Evolutionary conservation across 1,140 invertebrate species (phyloP).

Genomic region (Dufourea novaeangliae): DNA sequence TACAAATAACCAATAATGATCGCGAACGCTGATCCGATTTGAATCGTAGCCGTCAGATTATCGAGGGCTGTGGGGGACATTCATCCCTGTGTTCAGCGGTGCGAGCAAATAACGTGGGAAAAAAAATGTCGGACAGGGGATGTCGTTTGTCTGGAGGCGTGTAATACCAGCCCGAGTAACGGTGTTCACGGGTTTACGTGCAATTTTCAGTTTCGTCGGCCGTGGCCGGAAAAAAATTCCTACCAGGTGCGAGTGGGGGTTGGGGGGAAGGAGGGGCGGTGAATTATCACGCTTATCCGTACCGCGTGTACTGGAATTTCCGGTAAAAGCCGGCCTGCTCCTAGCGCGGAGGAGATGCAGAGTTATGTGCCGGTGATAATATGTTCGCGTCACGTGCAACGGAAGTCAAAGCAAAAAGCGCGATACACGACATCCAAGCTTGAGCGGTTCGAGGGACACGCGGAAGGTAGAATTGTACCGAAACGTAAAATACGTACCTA

Average conservation of each 20-base stretch:
- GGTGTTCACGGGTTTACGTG: conserved; percentile 47
- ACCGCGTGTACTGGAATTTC: conserved; percentile 42
- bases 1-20: neutral
- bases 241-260: too few species aligned
- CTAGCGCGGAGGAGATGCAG: conserved; percentile 19
- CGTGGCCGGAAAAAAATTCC: conserved; percentile 14
- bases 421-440: conserved; percentile 3
- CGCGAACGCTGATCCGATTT: neutral
- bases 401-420: conserved; percentile 46
- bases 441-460: neutral
- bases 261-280: too few species aligned
- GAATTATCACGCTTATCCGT: conserved; percentile 53
- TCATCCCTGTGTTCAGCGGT: neutral
- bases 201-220: conserved; percentile 47
- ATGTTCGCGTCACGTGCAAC: conserved; percentile 38
- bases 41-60: neutral
- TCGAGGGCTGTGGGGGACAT: neutral
- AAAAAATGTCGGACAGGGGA: neutral
- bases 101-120: conserved; percentile 1
- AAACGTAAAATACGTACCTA: too few species aligned
- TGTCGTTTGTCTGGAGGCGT: conserved; percentile 6
- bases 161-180: neutral
- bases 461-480: neutral
- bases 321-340: conserved; percentile 35
- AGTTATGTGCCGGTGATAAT: conserved; percentile 53